Percentiles rank a stretch among this genome's conserved stretches.
These are phyloP conservation scores for Nilaparvata lugens DNA, from an alignment of 1,140 invertebrate species.

Conservation along the genomic window DNA sequence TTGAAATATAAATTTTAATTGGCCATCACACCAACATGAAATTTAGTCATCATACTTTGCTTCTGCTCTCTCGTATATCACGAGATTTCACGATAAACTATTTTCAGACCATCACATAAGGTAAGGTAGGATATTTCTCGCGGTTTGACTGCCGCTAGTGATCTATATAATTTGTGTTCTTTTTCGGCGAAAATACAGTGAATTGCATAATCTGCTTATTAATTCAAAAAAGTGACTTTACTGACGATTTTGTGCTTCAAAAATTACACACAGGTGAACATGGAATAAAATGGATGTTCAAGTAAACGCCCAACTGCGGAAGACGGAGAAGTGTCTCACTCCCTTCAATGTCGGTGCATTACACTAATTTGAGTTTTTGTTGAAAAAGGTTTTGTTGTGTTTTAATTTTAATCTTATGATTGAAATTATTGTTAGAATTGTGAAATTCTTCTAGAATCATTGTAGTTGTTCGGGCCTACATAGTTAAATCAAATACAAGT, in stretches of 20 bases:
- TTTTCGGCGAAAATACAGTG: conserved; percentile 12
- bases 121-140: conserved; percentile 8
- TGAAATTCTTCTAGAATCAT: not conserved
- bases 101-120: conserved; percentile 20
- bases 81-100: conserved; percentile 25
- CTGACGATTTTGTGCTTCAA: not conserved
- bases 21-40: not conserved
- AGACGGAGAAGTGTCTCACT: conserved; percentile 16
- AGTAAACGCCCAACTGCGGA: conserved; percentile 6
- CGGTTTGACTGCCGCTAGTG: conserved; percentile 8
- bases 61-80: conserved; percentile 17
- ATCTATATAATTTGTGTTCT: conserved; percentile 13
- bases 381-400: not conserved
- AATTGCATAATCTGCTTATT: not conserved
- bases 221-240: not conserved
- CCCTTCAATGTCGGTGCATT: conserved; percentile 9
- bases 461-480: not conserved
- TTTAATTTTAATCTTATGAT: not conserved
- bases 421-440: not conserved
- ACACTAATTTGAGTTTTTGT: conserved; percentile 8
- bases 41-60: not conserved
- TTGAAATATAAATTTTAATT: too few species aligned
- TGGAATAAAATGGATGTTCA: conserved; percentile 4
- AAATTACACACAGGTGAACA: not conserved
- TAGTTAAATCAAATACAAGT: not conserved